Base-by-base conservation (phyloP, 2,888 invertebrate species). In the Philhelius pedissequus region DNA sequence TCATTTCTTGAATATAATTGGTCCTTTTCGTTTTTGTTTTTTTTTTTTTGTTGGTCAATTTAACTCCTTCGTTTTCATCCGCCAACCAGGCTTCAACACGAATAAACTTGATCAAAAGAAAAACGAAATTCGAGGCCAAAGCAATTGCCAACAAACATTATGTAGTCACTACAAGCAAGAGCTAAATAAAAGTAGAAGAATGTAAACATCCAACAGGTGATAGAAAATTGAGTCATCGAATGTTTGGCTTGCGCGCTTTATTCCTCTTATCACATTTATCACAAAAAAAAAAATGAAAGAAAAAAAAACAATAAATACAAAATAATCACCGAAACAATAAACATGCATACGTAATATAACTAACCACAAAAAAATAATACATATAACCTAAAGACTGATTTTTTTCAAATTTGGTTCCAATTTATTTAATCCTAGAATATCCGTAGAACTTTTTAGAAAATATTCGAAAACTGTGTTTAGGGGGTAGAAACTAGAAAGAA, bases 191-290 rank as follows among this genome's bases (percentile, higher is more conserved):
- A 38, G n/a, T 27, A 43, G 11, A 62, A 64, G 68, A 69, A 80
- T 71, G 84, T 84, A 84, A 79, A 84, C 75, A 84, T 60, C 52
- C 80, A 83, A 83, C 83, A 83, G 83, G 83, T 83, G 83, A 83
- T 48, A 52, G 79, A 79, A 30, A 64, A 45, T 13, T 83, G 83
- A 83, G 27, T 83, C 79, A 83, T 64, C 69, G n/a, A 48, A 22
- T 40, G 38, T 40, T 15, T 62, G 6, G 52, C 50, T 71, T 70
- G 73, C 73, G 69, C 78, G 73, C 45, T 58, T 27, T 22, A 32
- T 56, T 35, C 18, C 9, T 56, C 40, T 70, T 79, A 79, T 79
- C 79, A 70, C 20, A 71, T 13, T n/a, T n/a, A n/a, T n/a, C n/a
- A 22, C 22, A 18, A 35, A 69, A 25, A n/a, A 22, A n/a, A 52